Evolutionary conservation across 2,113 vertebrate genomes (phyloP).

Genomic region (Pterocles burchelli): DNA sequence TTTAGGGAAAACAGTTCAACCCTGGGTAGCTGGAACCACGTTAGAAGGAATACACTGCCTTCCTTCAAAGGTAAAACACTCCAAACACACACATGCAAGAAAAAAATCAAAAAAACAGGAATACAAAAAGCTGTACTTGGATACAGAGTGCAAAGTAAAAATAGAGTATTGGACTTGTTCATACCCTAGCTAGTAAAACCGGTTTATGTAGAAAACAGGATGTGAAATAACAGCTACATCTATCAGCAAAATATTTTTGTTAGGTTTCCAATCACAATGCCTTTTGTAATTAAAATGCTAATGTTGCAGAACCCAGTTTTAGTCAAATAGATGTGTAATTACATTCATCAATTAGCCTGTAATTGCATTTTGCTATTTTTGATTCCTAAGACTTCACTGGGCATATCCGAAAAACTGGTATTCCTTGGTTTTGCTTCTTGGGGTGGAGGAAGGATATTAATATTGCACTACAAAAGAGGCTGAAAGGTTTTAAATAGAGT

Average conservation of each 20-base stretch:
- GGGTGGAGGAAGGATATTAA: not conserved
- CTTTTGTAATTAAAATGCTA: constrained; percentile 18
- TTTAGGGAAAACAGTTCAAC: not conserved
- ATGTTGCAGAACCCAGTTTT: constrained; percentile 29
- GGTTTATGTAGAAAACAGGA: not conserved
- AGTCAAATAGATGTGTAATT: constrained; percentile 42
- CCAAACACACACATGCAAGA: not conserved
- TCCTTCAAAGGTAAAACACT: not conserved
- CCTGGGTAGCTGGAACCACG: not conserved
- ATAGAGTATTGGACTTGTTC: not conserved
- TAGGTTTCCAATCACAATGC: not conserved
- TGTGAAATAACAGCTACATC: not conserved
- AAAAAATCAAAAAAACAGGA: not conserved
- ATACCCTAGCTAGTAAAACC: not conserved
- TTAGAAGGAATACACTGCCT: not conserved
- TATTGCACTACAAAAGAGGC: not conserved
- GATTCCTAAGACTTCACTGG: constrained; percentile 10
- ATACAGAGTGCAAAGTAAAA: not conserved
- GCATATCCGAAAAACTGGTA: not conserved
- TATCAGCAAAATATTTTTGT: not conserved
- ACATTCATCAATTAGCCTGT: constrained; percentile 44
- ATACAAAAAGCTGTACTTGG: not conserved
- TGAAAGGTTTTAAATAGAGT: not conserved
- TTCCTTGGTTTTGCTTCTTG: not conserved
- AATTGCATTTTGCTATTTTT: constrained; percentile 38